Evolutionary conservation across 2,797 vertebrate genomes (phyloP).

Genomic region (Pempheris klunzingeri): DNA sequence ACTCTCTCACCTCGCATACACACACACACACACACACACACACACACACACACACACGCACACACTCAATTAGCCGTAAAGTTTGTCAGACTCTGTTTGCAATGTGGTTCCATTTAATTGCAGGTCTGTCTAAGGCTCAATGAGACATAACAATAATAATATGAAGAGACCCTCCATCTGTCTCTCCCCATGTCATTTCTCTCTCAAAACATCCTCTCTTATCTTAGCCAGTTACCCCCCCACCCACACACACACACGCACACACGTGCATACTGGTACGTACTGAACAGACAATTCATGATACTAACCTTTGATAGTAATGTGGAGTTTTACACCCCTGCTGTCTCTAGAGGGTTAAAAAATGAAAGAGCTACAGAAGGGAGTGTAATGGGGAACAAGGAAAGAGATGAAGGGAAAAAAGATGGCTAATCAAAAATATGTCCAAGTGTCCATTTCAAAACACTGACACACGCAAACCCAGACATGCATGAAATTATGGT

Average conservation of each 20-base stretch:
- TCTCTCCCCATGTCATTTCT: conserved; percentile 54
- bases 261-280: background rate
- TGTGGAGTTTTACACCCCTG: conserved; percentile 19
- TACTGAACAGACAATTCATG: conserved; percentile 15
- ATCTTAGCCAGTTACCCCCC: conserved; percentile 46
- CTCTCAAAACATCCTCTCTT: conserved; percentile 59
- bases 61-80: conserved; percentile 64
- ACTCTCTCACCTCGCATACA: conserved; percentile 11
- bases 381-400: background rate
- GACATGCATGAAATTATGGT: conserved; percentile 16
- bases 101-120: conserved; percentile 80
- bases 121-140: conserved; percentile 74
- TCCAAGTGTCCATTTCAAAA: conserved; percentile 29
- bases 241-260: conserved; percentile 21
- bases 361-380: background rate
- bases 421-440: background rate
- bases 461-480: background rate
- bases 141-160: conserved; percentile 81
- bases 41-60: conserved; percentile 36
- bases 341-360: background rate
- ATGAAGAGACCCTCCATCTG: conserved; percentile 68
- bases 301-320: conserved; percentile 45
- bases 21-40: background rate
- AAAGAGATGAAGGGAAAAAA: background rate
- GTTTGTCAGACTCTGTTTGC: conserved; percentile 75